Conservation (phyloP, 2,113 vertebrate genomes). For the Laterallus jamaicensis region DNA sequence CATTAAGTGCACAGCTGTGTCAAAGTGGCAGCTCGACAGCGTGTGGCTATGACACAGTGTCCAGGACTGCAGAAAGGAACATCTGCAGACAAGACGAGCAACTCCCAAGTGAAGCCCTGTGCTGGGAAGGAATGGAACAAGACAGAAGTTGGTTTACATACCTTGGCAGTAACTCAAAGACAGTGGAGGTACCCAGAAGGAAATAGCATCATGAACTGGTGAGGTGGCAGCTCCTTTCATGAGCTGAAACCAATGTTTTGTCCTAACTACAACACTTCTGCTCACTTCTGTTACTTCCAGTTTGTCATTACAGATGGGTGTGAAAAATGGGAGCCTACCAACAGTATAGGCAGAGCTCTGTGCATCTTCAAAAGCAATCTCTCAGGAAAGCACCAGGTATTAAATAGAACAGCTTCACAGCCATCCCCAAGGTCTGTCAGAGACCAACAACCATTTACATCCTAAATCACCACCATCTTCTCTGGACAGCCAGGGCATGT, state of each 20-base stretch:
- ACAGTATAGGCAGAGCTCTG: neutral
- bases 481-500: neutral
- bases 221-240: neutral
- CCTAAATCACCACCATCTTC: neutral
- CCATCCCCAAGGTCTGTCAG: neutral
- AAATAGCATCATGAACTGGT: neutral
- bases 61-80: neutral
- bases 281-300: neutral
- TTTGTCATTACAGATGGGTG: neutral
- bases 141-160: neutral
- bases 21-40: neutral
- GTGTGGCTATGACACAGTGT: neutral
- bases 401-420: neutral
- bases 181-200: neutral
- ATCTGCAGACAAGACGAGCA: neutral
- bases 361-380: neutral
- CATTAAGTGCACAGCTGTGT: neutral
- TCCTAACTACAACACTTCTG: neutral
- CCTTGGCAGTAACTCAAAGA: neutral
- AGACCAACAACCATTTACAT: neutral
- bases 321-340: constrained; percentile 27
- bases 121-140: neutral
- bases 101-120: neutral
- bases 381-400: neutral
- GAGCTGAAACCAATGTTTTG: neutral